phyloP scores from a whole-genome alignment of 92 coral and sea anemone species.

The Diadumene lineata region DNA sequence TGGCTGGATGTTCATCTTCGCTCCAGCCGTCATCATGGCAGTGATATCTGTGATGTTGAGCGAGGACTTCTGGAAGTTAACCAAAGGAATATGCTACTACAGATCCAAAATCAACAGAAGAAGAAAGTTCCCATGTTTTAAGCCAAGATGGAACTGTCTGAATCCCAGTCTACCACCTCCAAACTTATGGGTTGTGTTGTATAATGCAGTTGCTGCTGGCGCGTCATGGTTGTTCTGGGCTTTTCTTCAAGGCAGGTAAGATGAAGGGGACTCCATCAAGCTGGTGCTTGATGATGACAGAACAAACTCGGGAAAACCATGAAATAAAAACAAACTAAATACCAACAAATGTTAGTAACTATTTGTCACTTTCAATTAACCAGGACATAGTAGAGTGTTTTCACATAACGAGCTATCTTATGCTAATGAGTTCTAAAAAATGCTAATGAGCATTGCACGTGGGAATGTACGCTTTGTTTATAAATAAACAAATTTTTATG shows the following conservation, averaged over 20 bases:
- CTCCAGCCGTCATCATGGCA: conserved; percentile 60
- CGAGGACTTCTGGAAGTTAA: conserved; percentile 55
- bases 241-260: conserved; percentile 41
- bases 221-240: conserved; percentile 83
- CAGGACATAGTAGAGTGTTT: too few species aligned
- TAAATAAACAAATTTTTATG: too few species aligned
- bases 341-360: too few species aligned
- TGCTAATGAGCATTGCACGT: too few species aligned
- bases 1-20: conserved; percentile 59
- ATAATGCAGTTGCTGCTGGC: conserved; percentile 45
- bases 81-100: conserved; percentile 64
- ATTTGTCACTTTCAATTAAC: background rate
- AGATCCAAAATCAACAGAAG: background rate
- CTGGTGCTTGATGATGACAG: background rate
- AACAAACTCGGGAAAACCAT: too few species aligned
- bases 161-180: background rate
- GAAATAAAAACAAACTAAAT: too few species aligned
- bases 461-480: too few species aligned
- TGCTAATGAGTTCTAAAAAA: too few species aligned
- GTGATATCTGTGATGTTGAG: conserved; percentile 58
- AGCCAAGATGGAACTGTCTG: background rate
- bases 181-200: conserved; percentile 32
- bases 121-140: background rate
- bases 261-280: background rate
- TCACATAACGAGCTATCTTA: too few species aligned